Base-by-base conservation (phyloP, 2,113 vertebrate genomes). In the Lonchura striata region DNA sequence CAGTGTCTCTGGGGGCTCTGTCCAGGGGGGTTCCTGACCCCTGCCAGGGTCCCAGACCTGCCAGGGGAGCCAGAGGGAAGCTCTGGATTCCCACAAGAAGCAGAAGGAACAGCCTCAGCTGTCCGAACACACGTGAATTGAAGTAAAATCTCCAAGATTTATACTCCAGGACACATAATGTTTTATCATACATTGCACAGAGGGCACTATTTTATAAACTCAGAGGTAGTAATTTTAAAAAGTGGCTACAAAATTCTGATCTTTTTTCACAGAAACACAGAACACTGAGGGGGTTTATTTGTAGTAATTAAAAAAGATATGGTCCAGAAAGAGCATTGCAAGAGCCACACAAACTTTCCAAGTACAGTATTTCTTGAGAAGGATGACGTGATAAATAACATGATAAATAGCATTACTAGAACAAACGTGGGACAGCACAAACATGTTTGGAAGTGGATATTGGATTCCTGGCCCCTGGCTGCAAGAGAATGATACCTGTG, bases 91-190 rank as follows among this genome's bases (percentile, higher is more conserved):
- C n/a, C n/a, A n/a, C n/a, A n/a, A n/a, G n/a, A n/a, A 16, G 46
- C 19, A 27, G 50, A 50, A 82, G 39, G 46, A 90, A 7, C 30
- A 64, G 14, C 61, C 65, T n/a, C 75, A 24, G 14, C 57, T 31
- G 16, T 13, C 56, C 56, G 33, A 30, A 10, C 19, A 9, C 0
- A 0, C 3, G 16, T 7, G 57, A 68, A 37, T 3, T 13, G 24
- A 42, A 78, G 23, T 6, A 31, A 28, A 47, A 76, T 42, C 37
- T 61, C 35, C 4, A 1, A 39, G 70, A 37, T 78, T 83, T 78
- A 8, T 50, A 24, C 10, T 30, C 27, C 56, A 63, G 39, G 24
- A 35, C 54, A 66, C 17, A 7, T 23, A 49, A 61, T 59, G 39
- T 39, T 72, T 80, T 21, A 50, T 70, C 30, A 37, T 5, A 12